Conservation (phyloP, 2,888 invertebrate genomes). For the Phaedon cochleariae region DNA sequence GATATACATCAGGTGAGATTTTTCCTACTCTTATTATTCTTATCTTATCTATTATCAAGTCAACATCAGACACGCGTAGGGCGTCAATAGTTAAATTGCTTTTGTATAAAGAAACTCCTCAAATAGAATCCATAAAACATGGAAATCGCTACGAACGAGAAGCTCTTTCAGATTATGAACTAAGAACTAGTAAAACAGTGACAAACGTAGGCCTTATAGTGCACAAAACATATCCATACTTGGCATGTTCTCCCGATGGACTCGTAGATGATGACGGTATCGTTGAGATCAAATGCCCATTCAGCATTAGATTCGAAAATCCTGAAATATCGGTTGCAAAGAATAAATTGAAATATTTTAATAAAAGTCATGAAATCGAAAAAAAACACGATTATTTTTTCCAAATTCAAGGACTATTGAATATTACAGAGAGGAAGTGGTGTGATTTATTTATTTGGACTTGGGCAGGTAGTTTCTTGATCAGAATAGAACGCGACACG, state of each 20-base stretch:
- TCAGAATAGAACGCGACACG: conserved; percentile 5
- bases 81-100: not conserved
- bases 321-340: not conserved
- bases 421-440: conserved; percentile 11
- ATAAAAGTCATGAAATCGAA: not conserved
- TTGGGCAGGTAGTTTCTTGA: conserved; percentile 14
- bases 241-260: conserved; percentile 11
- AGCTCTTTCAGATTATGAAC: conserved; percentile 1
- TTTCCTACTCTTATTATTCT: too few relatives aligned
- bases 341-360: not conserved
- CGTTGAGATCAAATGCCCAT: not conserved
- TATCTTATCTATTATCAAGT: conserved; percentile 1
- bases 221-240: not conserved
- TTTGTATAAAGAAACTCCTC: conserved; percentile 3
- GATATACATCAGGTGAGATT: too few relatives aligned
- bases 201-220: conserved; percentile 1
- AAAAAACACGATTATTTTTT: conserved; percentile 19
- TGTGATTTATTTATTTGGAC: conserved; percentile 18
- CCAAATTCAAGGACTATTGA: conserved; percentile 20
- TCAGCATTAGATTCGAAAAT: not conserved
- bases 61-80: conserved; percentile 3
- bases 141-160: conserved; percentile 6
- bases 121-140: not conserved
- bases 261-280: conserved; percentile 4
- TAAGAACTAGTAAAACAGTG: not conserved